A percentile compares a stretch with the other conserved stretches of the same genome.
These are phyloP conservation scores for Allacma fusca DNA, from an alignment of 2,888 invertebrate species.

Conservation along the genomic window DNA sequence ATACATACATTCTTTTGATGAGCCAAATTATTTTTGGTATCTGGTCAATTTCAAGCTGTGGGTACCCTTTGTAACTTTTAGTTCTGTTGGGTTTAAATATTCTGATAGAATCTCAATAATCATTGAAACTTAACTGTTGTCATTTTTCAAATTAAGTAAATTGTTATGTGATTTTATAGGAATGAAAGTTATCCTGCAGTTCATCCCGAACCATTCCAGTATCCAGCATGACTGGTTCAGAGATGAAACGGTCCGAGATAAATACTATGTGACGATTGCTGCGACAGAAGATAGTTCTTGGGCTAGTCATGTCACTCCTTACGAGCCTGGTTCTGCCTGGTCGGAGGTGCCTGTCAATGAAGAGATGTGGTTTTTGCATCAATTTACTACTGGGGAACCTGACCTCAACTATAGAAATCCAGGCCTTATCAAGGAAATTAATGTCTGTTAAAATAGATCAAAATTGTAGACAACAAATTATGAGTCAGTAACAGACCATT, in stretches of 20 bases:
- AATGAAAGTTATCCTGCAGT: conserved; percentile 74
- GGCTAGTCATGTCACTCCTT: conserved; percentile 33
- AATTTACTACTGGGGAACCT: conserved; percentile 77
- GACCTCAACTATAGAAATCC: conserved; percentile 82
- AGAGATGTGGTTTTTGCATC: conserved; percentile 78
- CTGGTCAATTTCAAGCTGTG: neutral
- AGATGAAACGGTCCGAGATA: conserved; percentile 70
- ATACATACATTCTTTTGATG: conserved; percentile 13
- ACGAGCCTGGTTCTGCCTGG: conserved; percentile 55
- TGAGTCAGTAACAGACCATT: no score
- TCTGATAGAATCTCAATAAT: no score
- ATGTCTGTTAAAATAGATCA: conserved; percentile 63
- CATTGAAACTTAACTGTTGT: no score
- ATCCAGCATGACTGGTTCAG: conserved; percentile 76
- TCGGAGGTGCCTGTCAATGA: conserved; percentile 1
- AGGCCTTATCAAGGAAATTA: conserved; percentile 73
- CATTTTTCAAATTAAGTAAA: neutral
- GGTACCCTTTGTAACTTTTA: neutral
- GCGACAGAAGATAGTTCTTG: conserved; percentile 46
- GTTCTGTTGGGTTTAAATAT: no score
- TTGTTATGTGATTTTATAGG: conserved; percentile 61
- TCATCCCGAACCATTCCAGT: conserved; percentile 78
- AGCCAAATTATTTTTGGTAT: neutral
- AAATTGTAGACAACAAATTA: neutral
- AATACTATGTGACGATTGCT: conserved; percentile 62